These are phyloP conservation scores for Coenonympha arcania DNA, from an alignment of 2,888 invertebrate genomes.

Conservation along the genomic window DNA sequence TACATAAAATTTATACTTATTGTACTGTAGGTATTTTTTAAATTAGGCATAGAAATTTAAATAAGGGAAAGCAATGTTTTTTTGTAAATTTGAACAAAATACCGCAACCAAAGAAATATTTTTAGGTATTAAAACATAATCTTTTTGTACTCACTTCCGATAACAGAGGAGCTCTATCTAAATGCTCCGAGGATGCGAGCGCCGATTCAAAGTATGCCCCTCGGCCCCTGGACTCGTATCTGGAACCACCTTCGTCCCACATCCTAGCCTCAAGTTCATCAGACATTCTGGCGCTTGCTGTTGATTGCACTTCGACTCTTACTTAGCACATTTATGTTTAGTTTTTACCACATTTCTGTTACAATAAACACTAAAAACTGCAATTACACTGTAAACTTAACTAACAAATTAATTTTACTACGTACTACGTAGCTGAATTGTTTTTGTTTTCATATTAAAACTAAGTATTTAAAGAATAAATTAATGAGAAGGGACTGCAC, in stretches of 20 bases:
- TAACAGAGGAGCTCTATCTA: conserved; percentile 64
- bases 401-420: not conserved
- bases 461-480: not conserved
- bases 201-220: conserved; percentile 61
- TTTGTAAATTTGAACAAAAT: no score
- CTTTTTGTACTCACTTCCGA: conserved; percentile 50
- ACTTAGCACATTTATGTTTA: no score
- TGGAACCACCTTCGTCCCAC: conserved; percentile 65
- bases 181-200: conserved; percentile 64
- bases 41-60: no score
- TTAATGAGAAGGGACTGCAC: not conserved
- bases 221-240: conserved; percentile 54
- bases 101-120: no score
- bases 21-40: no score
- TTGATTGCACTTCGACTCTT: conserved; percentile 18
- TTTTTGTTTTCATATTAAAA: not conserved
- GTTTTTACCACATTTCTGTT: conserved; percentile 10
- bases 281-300: conserved; percentile 65
- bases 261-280: conserved; percentile 68
- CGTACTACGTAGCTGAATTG: not conserved
- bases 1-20: no score
- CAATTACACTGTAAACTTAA: not conserved
- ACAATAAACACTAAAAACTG: conserved; percentile 5
- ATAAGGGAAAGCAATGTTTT: no score
- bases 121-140: conserved; percentile 17